phyloP scores from a whole-genome alignment of 2,797 vertebrate species.

The Gambelia wislizenii region DNA sequence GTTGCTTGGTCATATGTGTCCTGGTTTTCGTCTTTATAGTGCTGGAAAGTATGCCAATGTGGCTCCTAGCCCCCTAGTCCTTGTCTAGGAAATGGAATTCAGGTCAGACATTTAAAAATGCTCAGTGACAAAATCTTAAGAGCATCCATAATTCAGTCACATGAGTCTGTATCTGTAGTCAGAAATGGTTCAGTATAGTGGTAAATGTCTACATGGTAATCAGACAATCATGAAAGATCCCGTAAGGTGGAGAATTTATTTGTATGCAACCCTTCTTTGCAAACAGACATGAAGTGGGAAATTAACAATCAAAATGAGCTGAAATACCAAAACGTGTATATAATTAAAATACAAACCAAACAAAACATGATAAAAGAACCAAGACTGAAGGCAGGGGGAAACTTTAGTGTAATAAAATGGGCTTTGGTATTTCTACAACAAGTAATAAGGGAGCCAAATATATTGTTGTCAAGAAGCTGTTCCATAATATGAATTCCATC shows the following conservation, averaged over 20 bases:
- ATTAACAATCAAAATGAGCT: constrained; percentile 7
- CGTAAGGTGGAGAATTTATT: not conserved
- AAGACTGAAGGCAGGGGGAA: not conserved
- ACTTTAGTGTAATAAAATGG: not conserved
- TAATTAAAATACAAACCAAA: constrained; percentile 18
- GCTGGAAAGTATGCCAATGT: no score
- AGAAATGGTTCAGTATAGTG: no score
- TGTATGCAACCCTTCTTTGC: constrained; percentile 8
- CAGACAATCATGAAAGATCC: not conserved
- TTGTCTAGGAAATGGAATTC: no score
- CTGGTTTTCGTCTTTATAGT: no score
- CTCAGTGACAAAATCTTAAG: no score
- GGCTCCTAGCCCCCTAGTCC: no score
- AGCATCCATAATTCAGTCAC: no score
- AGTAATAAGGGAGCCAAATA: not conserved
- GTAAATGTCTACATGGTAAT: no score
- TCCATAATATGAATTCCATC: not conserved
- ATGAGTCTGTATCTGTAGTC: no score
- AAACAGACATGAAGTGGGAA: not conserved
- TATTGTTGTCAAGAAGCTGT: not conserved
- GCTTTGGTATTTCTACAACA: not conserved
- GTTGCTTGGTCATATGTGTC: no score
- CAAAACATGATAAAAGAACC: constrained; percentile 2
- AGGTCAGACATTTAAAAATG: no score
- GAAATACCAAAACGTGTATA: constrained; percentile 6